Percentiles rank a stretch among this genome's conserved stretches.
Evolutionary conservation across 2,797 vertebrate genomes (phyloP).

Genomic region (Rallus crepitans): DNA sequence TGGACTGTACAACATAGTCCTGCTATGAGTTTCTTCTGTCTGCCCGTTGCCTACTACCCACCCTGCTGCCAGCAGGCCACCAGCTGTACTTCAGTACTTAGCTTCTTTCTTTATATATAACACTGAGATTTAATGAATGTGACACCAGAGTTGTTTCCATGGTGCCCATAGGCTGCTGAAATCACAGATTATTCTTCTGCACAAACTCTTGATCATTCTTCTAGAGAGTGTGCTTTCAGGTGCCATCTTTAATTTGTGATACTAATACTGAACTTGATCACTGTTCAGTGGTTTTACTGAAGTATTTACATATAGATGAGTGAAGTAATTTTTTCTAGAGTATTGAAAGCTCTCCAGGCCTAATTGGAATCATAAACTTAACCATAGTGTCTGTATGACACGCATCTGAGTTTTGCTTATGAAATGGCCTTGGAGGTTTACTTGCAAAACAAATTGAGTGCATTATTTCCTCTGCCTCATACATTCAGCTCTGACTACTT

Average conservation of each 20-base stretch:
- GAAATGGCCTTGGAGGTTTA: conserved; percentile 68
- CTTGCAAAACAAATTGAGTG: conserved; percentile 64
- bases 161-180: conserved; percentile 65
- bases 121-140: conserved; percentile 6
- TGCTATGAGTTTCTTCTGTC: background rate
- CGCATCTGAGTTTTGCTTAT: conserved; percentile 70
- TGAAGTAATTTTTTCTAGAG: conserved; percentile 59
- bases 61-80: conserved; percentile 40
- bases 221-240: conserved; percentile 61
- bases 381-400: conserved; percentile 63
- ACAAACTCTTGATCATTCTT: conserved; percentile 64
- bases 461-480: conserved; percentile 45
- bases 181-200: conserved; percentile 62
- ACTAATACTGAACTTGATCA: conserved; percentile 76
- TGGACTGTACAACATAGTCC: background rate
- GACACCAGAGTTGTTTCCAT: background rate
- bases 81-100: conserved; percentile 51
- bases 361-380: conserved; percentile 76
- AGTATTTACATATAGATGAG: conserved; percentile 79
- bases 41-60: conserved; percentile 7
- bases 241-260: conserved; percentile 78
- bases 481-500: background rate
- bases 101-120: conserved; percentile 47
- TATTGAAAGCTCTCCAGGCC: conserved; percentile 66
- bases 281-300: conserved; percentile 76